Base-by-base conservation (phyloP, 2,888 invertebrate genomes). In the Aspidiotus destructor region DNA sequence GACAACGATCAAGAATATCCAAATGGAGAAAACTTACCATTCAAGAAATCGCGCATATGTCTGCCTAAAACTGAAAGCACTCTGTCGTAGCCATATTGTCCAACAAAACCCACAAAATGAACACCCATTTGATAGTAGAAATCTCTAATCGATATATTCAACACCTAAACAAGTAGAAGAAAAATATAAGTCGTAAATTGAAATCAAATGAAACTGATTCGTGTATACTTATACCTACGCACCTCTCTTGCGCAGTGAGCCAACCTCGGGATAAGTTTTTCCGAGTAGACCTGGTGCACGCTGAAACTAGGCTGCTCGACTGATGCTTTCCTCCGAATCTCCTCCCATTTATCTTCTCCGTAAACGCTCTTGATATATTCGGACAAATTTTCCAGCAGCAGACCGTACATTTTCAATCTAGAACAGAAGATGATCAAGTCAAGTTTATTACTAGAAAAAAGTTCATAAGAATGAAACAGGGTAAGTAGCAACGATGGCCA, bases 91-190 rank as follows among this genome's bases (percentile, higher is more conserved):
- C 95, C 96, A 76, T 95, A 96, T 74, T 94, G 93, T 40, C 92
- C 88, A 9, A 97, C 92, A 77, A 92, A 96, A 9, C 88, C 86
- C 42, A 96, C 93, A 79, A 96, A 97, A 76, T 90, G 89, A 0
- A 90, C 89, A 0, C 97, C 97, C 88, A 96, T 90, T 74, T 88
- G 87, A 77, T 93, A 92, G 85, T 96, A 92, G 76, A 97, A 89
- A 73, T 93, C 91, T 42, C 86, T 85, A 75, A 92, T 91, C 41
- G 87, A 84, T n/a, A 92, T 83, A n/a, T 88, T 87, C 63, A 93
- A 80, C 7, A 92, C 86, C 92, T 93, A 52, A 77, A 74, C 62
- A 42, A 48, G 57, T 58, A 28, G 41, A 60, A 65, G 28, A 60
- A 53, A 52, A 55, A 57, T 11, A 28, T 13, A n/a, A 48, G 1